Conservation (phyloP, 1,140 invertebrate species). For the Mizuhopecten yessoensis region DNA sequence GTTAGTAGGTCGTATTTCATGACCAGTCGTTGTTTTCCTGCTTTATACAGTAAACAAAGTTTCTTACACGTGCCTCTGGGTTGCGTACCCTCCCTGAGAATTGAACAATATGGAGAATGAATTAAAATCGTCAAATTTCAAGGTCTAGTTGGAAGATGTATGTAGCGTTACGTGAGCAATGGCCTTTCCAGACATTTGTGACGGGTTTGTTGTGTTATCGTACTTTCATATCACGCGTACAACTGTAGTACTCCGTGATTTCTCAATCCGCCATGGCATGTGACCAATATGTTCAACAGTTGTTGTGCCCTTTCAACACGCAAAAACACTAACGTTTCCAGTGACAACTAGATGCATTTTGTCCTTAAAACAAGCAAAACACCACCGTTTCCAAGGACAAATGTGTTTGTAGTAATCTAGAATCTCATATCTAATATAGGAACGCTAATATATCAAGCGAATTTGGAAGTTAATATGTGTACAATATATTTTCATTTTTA, state of each 20-base stretch:
- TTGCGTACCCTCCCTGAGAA: neutral
- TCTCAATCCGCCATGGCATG: neutral
- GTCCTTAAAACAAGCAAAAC: too few relatives aligned
- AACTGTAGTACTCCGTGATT: conserved; percentile 3
- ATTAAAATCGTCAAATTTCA: conserved; percentile 39
- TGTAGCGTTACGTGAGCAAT: conserved; percentile 2
- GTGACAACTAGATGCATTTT: neutral
- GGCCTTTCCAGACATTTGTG: neutral
- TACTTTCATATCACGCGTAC: neutral
- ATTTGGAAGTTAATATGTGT: too few relatives aligned
- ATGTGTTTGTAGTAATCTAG: too few relatives aligned
- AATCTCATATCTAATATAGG: too few relatives aligned
- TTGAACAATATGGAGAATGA: neutral
- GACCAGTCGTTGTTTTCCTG: neutral
- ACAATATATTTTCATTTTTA: too few relatives aligned
- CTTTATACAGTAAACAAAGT: neutral
- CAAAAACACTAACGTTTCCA: neutral
- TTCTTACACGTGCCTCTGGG: neutral
- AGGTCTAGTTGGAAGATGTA: conserved; percentile 12
- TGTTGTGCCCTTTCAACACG: neutral
- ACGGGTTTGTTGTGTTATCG: neutral
- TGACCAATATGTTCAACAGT: conserved; percentile 9
- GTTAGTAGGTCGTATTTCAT: too few relatives aligned
- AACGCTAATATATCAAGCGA: too few relatives aligned
- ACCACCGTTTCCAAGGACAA: too few relatives aligned